Conservation (phyloP, 2,113 vertebrate species). For the Narcine bancroftii region DNA sequence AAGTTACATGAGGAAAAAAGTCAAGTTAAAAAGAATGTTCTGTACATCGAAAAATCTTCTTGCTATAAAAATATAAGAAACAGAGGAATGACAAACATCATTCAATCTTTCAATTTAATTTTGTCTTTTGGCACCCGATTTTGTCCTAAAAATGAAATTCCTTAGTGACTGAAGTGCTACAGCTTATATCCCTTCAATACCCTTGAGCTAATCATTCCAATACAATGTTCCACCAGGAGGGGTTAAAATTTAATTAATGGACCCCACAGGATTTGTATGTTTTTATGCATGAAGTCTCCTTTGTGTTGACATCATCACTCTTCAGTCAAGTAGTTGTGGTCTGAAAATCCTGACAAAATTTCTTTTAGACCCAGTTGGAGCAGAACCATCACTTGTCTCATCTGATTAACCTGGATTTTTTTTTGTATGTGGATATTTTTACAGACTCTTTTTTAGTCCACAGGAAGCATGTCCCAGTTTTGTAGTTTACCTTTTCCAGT, state of each 20-base stretch:
- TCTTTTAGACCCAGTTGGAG: background rate
- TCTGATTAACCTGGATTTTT: background rate
- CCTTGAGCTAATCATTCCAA: background rate
- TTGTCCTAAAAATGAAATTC: background rate
- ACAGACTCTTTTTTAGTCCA: background rate
- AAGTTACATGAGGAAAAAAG: background rate
- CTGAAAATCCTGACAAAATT: background rate
- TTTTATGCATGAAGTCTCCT: background rate
- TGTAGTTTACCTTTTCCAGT: background rate
- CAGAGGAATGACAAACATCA: background rate
- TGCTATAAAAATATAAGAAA: background rate
- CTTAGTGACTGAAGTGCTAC: background rate
- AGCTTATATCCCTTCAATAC: background rate
- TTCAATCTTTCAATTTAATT: background rate
- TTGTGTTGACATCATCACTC: background rate
- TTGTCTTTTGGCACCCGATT: background rate
- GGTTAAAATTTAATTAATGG: background rate
- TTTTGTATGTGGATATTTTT: background rate
- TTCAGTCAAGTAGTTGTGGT: too few relatives aligned
- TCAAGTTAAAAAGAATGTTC: background rate
- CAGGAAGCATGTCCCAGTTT: background rate
- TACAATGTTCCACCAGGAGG: background rate
- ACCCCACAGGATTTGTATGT: background rate
- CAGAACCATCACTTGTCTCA: background rate
- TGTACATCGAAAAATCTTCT: background rate